These are phyloP conservation scores for Caenorhabditis uteleia DNA, from an alignment of 2,888 invertebrate species.

Conservation along the genomic window DNA sequence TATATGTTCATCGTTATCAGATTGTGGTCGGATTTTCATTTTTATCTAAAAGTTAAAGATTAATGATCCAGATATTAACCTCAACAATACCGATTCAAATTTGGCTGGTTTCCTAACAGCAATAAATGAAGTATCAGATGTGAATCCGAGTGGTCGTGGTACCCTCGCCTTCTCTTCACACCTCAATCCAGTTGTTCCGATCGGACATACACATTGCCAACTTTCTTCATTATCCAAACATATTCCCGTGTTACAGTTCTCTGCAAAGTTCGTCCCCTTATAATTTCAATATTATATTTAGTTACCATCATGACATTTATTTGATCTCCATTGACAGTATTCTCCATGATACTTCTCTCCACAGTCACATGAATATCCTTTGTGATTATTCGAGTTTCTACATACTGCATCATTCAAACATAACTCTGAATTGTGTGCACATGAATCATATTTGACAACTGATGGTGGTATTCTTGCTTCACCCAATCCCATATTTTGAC, in stretches of 20 bases:
- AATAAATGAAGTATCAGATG: conserved; percentile 30
- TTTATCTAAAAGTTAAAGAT: conserved; percentile 29
- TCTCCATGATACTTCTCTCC: conserved; percentile 46
- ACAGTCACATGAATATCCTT: conserved; percentile 59
- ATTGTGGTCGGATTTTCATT: conserved; percentile 41
- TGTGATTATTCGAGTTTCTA: conserved; percentile 43
- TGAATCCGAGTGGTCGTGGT: conserved; percentile 29
- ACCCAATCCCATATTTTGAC: conserved; percentile 47
- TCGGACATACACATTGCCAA: conserved; percentile 59
- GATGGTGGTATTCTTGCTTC: conserved; percentile 23
- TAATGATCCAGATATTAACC: background rate
- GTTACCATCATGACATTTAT: conserved; percentile 40
- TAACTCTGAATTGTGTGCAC: conserved; percentile 12
- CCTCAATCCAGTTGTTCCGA: conserved; percentile 32
- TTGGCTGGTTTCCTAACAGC: conserved; percentile 24
- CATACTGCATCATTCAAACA: conserved; percentile 56
- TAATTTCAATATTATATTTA: background rate
- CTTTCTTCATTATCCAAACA: conserved; percentile 55
- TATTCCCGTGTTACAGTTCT: conserved; percentile 51
- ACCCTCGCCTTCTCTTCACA: conserved; percentile 21
- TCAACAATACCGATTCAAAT: conserved; percentile 22
- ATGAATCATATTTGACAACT: conserved; percentile 35
- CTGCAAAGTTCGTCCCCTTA: conserved; percentile 14
- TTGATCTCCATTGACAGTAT: conserved; percentile 53
- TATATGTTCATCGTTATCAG: conserved; percentile 49